A percentile compares a stretch with the other conserved stretches of the same genome.
These are phyloP conservation scores for Electrona antarctica DNA, from an alignment of 2,113 vertebrate species.

Conservation along the genomic window DNA sequence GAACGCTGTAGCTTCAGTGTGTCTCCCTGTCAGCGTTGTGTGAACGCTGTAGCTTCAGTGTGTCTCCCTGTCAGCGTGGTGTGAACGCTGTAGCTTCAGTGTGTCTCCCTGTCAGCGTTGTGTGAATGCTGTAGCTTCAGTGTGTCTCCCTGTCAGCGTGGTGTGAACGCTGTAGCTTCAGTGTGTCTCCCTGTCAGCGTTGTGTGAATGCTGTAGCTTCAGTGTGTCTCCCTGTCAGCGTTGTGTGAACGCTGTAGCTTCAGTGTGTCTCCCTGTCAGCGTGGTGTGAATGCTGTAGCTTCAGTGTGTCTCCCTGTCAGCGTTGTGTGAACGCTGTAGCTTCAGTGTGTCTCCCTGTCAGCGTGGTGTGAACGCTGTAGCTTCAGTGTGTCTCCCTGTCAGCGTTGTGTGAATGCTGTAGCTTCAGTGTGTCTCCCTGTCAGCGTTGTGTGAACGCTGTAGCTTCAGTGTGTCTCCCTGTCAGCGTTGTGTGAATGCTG, in stretches of 20 bases:
- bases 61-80: background rate
- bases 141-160: background rate
- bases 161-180: background rate
- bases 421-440: conserved; percentile 4
- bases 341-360: conserved; percentile 1
- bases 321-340: background rate
- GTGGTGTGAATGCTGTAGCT: background rate
- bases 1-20: too few relatives aligned
- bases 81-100: background rate
- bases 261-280: conserved; percentile 4
- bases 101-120: background rate
- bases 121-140: background rate
- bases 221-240: conserved; percentile 4
- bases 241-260: background rate
- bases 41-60: too few relatives aligned
- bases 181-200: conserved; percentile 1
- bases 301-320: conserved; percentile 1
- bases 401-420: background rate
- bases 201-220: background rate
- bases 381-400: conserved; percentile 4
- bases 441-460: background rate
- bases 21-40: background rate
- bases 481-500: background rate
- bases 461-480: background rate
- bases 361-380: background rate